phyloP scores from a whole-genome alignment of 2,888 invertebrate genomes.

The Didymodactylos carnosus region DNA sequence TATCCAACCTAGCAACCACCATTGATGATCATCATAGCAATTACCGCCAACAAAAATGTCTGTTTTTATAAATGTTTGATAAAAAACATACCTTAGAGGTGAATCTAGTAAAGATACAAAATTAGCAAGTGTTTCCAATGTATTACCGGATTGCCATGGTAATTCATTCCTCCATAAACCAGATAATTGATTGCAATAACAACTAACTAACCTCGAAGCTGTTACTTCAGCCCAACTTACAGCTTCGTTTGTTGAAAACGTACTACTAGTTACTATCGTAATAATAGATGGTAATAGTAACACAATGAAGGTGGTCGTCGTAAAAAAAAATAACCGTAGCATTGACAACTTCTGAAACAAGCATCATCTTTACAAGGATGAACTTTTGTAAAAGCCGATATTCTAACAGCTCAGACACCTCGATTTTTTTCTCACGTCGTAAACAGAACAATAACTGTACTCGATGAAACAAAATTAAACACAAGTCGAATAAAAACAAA shows the following conservation, averaged over 20 bases:
- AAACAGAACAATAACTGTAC: too few species aligned
- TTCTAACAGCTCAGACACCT: too few species aligned
- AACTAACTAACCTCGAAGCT: not conserved
- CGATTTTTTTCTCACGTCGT: too few species aligned
- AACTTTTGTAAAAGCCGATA: too few species aligned
- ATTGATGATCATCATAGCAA: not conserved
- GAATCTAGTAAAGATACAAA: not conserved
- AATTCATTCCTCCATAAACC: not conserved
- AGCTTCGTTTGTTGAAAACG: not conserved
- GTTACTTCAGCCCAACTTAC: not conserved
- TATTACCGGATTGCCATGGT: not conserved
- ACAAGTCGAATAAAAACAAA: too few species aligned
- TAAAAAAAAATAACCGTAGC: not conserved
- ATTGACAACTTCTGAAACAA: not conserved
- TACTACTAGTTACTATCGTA: not conserved
- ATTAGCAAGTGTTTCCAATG: not conserved
- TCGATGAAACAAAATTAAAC: too few species aligned
- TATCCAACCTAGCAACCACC: not conserved
- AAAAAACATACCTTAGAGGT: not conserved
- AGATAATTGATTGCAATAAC: not conserved
- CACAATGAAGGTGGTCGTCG: not conserved
- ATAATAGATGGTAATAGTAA: not conserved
- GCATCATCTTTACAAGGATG: too few species aligned
- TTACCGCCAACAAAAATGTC: not conserved
- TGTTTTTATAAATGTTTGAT: not conserved